Conservation (phyloP, 2,888 invertebrate genomes). For the Anodontia alba region DNA sequence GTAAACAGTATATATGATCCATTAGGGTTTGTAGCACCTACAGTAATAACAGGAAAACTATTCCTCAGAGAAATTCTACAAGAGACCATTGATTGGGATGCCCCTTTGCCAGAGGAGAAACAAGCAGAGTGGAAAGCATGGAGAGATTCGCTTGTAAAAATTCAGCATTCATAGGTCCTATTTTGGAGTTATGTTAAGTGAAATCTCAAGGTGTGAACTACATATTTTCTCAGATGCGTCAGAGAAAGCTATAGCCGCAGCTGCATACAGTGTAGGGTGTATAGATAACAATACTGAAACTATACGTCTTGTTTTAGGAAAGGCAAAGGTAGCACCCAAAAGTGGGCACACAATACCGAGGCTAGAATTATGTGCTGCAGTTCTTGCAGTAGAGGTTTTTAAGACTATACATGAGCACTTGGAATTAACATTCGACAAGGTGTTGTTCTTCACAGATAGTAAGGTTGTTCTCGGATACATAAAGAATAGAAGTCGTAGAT, state of each 20-base stretch:
- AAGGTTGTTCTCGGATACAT: slow-evolving; percentile 59
- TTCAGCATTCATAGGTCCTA: slow-evolving; percentile 33
- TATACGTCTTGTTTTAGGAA: slow-evolving; percentile 60
- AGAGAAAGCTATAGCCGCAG: slow-evolving; percentile 63
- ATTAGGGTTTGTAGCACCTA: slow-evolving; percentile 36
- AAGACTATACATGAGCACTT: slow-evolving; percentile 37
- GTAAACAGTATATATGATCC: slow-evolving; percentile 44
- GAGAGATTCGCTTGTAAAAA: slow-evolving; percentile 22
- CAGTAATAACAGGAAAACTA: slow-evolving; percentile 36
- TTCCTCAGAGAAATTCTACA: slow-evolving; percentile 54
- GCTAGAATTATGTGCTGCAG: slow-evolving; percentile 64
- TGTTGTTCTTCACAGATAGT: slow-evolving; percentile 56
- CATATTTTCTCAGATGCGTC: slow-evolving; percentile 66
- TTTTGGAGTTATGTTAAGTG: not conserved
- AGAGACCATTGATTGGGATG: slow-evolving; percentile 59
- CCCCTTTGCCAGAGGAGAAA: slow-evolving; percentile 46
- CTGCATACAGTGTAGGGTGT: slow-evolving; percentile 45
- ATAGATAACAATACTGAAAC: slow-evolving; percentile 11
- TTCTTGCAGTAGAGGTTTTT: slow-evolving; percentile 53
- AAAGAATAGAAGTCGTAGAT: slow-evolving; percentile 48
- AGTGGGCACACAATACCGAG: slow-evolving; percentile 62
- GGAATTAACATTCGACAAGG: not conserved
- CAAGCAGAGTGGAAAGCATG: slow-evolving; percentile 49
- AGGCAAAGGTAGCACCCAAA: slow-evolving; percentile 59
- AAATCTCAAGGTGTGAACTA: not conserved